A percentile compares a stretch with the other conserved stretches of the same genome.
Conservation (phyloP, 2,797 vertebrate genomes). For the Melanotaenia parkinsoni region DNA sequence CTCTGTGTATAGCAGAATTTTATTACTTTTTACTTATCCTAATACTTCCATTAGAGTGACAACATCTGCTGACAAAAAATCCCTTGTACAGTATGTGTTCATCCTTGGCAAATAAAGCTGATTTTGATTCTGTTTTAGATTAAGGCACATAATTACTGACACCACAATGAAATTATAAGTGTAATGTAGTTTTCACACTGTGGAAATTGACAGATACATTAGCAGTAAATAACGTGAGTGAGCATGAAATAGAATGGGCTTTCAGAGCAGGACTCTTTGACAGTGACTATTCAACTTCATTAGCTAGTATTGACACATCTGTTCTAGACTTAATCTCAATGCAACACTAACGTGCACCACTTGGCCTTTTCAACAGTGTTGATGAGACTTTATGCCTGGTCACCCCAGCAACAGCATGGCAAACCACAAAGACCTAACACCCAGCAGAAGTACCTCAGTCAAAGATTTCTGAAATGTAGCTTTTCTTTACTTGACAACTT, state of each 20-base stretch:
- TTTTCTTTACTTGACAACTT: slow-evolving; percentile 49
- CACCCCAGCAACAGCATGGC: slow-evolving; percentile 40
- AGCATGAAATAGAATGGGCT: slow-evolving; percentile 53
- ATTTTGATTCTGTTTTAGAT: background rate
- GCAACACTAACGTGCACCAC: slow-evolving; percentile 44
- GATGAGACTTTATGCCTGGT: slow-evolving; percentile 64
- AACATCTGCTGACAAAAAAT: no score
- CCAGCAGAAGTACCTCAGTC: slow-evolving; percentile 39
- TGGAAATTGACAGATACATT: slow-evolving; percentile 29
- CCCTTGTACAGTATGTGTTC: no score
- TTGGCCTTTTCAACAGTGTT: slow-evolving; percentile 65
- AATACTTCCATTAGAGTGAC: no score
- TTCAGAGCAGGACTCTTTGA: slow-evolving; percentile 50
- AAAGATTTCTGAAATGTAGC: slow-evolving; percentile 53
- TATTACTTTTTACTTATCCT: no score
- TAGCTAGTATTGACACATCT: slow-evolving; percentile 71
- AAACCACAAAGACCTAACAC: slow-evolving; percentile 40
- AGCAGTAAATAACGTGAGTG: slow-evolving; percentile 42
- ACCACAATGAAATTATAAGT: background rate
- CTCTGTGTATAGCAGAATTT: no score
- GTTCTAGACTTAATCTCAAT: slow-evolving; percentile 68
- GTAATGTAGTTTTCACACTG: slow-evolving; percentile 10
- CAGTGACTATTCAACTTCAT: slow-evolving; percentile 74
- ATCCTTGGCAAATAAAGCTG: no score
- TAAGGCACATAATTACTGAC: background rate